Percentiles rank a stretch among this genome's conserved stretches.
Evolutionary conservation across 2,113 vertebrate genomes (phyloP).

Genomic region (Calidris pygmaea): DNA sequence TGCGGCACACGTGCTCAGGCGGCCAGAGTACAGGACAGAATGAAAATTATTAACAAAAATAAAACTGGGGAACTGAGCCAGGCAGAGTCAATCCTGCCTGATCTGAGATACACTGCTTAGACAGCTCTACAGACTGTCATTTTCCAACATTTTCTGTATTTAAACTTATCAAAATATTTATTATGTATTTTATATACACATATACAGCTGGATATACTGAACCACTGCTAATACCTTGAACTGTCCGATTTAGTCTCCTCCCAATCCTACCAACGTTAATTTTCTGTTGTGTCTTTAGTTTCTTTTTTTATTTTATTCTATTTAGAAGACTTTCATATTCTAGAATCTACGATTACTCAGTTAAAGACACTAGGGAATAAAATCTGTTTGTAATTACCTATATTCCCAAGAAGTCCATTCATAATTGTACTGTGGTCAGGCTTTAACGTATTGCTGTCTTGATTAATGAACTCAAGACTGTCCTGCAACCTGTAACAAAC

Average conservation of each 20-base stretch:
- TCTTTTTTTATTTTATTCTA: not conserved
- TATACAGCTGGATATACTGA: not conserved
- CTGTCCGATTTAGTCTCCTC: not conserved
- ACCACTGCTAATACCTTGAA: not conserved
- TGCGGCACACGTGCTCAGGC: not conserved
- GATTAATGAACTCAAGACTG: constrained; percentile 96
- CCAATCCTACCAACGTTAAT: not conserved
- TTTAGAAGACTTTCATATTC: not conserved
- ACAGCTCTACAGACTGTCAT: not conserved
- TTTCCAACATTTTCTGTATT: not conserved
- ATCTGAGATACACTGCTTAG: not conserved
- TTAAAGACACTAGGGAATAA: constrained; percentile 13
- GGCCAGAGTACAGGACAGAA: not conserved
- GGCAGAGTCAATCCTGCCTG: not conserved
- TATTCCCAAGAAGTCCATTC: constrained; percentile 90
- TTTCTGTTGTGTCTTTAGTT: not conserved
- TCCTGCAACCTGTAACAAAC: constrained; percentile 86
- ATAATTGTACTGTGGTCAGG: constrained; percentile 88
- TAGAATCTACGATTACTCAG: not conserved
- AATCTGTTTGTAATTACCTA: constrained; percentile 83
- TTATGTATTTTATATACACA: not conserved
- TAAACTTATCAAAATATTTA: not conserved
- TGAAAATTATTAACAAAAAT: not conserved
- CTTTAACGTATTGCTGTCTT: constrained; percentile 86
- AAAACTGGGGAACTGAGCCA: not conserved